Evolutionary conservation across 2,797 vertebrate genomes (phyloP), one percentile per base, ranked within the genome.

Genomic region (Geotrypetes seraphini): DNA sequence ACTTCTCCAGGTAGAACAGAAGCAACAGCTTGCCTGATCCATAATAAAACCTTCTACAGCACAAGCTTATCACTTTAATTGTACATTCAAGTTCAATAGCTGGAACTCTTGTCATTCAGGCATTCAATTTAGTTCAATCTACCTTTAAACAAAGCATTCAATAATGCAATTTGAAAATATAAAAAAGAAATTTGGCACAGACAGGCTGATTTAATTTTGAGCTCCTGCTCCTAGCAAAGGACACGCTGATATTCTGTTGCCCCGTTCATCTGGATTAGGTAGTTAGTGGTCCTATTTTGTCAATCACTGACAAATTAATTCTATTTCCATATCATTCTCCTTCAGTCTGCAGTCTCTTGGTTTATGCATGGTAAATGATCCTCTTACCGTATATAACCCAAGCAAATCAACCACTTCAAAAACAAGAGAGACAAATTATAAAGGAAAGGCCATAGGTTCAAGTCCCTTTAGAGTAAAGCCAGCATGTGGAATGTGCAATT

Each of bases 51-150:
- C 39, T 11, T 38, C 50, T 30, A 21, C 31, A 49, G 56, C 36
- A 19, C 19, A 13, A 31, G 17, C 31, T 36, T 34, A 34, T 22
- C 50, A 4, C 1, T 28, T 6, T 54, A 52, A 62, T 36, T 48
- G 46, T 21, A 58, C 63, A 61, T 35, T 38, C 22, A 44, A 29
- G 63, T 56, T 50, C 4, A 4, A 31, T 46, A 30, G 46, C 67
- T 49, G 46, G 35, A 30, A 29, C 28, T 43, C 27, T 28, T 30
- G 39, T 19, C 53, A 47, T 60, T 67, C 43, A 43, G 36, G 37
- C 13, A 46, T 32, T 16, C 25, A 25, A 17, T 16, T 15, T 50
- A 56, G 65, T 63, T 56, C 19, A 49, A 55, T 57, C 40, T 39
- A 39, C 41, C 6, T 49, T 38, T 38, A 47, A 32, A 47, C 56